A percentile compares a stretch with the other conserved stretches of the same genome.
Evolutionary conservation across 2,888 invertebrate genomes (phyloP).

Genomic region (Brachyptera putata): DNA sequence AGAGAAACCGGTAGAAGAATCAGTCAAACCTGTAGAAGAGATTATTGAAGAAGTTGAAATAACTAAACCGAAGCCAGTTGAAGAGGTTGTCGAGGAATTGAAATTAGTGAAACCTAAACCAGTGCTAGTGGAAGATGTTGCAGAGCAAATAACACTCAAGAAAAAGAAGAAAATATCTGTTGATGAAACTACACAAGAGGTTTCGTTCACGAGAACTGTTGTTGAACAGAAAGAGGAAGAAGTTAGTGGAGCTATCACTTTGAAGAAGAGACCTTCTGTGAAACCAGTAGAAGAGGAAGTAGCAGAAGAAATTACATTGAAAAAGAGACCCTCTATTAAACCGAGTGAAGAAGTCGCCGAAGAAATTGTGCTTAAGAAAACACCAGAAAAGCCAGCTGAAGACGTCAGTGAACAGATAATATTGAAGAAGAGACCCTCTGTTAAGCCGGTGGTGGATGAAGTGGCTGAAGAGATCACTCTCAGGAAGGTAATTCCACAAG

Average conservation of each 20-base stretch:
- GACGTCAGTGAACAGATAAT: slow-evolving; percentile 35
- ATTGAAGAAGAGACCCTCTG: slow-evolving; percentile 36
- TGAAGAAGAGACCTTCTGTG: slow-evolving; percentile 46
- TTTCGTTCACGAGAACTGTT: slow-evolving; percentile 34
- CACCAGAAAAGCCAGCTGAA: slow-evolving; percentile 22
- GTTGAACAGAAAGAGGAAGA: slow-evolving; percentile 40
- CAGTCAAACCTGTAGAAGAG: slow-evolving; percentile 27
- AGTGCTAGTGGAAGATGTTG: slow-evolving; percentile 34
- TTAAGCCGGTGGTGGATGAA: slow-evolving; percentile 41
- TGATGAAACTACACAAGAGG: slow-evolving; percentile 35
- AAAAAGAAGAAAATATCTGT: slow-evolving; percentile 43
- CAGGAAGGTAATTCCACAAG: slow-evolving; percentile 38
- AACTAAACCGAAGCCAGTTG: slow-evolving; percentile 36
- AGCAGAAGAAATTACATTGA: slow-evolving; percentile 36
- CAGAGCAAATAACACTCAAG: slow-evolving; percentile 48
- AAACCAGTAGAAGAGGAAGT: slow-evolving; percentile 34
- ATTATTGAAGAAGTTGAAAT: slow-evolving; percentile 32
- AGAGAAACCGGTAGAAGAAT: slow-evolving; percentile 36
- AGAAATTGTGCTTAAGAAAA: slow-evolving; percentile 44
- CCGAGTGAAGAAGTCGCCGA: slow-evolving; percentile 43
- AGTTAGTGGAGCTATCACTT: slow-evolving; percentile 44
- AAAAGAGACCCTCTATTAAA: slow-evolving; percentile 32
- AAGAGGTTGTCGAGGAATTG: slow-evolving; percentile 42
- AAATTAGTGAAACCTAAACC: slow-evolving; percentile 37
- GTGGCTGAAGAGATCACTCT: slow-evolving; percentile 38